A percentile compares a stretch with the other conserved stretches of the same genome.
These are phyloP conservation scores for Nothoprocta perdicaria DNA, from an alignment of 2,113 vertebrate genomes.

Conservation along the genomic window DNA sequence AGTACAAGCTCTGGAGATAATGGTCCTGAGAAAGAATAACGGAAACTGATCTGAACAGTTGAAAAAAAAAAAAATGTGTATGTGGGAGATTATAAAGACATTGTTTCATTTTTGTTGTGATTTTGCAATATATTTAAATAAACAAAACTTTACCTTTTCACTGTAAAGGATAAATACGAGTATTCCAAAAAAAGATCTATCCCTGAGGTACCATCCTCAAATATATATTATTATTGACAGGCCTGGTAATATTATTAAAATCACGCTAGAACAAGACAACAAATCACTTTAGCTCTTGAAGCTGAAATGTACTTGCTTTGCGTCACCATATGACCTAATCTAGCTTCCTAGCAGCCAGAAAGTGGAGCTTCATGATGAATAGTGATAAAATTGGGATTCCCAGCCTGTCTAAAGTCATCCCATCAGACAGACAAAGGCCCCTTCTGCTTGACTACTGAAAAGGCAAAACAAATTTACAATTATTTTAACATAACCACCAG, in stretches of 20 bases:
- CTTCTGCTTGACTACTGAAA: not conserved
- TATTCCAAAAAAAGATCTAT: not conserved
- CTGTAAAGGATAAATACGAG: not conserved
- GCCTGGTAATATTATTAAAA: not conserved
- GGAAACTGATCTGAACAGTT: not conserved
- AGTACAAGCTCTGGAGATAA: slow-evolving; percentile 29
- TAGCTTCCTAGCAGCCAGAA: not conserved
- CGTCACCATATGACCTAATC: not conserved
- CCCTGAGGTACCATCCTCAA: not conserved
- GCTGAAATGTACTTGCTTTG: not conserved
- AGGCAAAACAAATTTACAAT: not conserved
- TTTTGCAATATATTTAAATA: not conserved
- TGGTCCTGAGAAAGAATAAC: slow-evolving; percentile 14
- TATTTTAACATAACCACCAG: not conserved
- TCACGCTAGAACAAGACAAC: not conserved
- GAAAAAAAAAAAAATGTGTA: not conserved
- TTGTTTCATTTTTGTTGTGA: not conserved
- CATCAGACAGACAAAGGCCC: not conserved
- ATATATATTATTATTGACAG: not conserved
- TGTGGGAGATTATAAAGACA: not conserved
- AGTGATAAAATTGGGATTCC: not conserved
- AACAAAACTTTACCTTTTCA: not conserved
- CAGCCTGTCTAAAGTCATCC: not conserved
- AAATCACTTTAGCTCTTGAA: not conserved
- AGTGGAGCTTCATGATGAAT: not conserved